A percentile compares a stretch with the other conserved stretches of the same genome.
Conservation (phyloP, 2,113 vertebrate genomes). For the Aldabrachelys gigantea region DNA sequence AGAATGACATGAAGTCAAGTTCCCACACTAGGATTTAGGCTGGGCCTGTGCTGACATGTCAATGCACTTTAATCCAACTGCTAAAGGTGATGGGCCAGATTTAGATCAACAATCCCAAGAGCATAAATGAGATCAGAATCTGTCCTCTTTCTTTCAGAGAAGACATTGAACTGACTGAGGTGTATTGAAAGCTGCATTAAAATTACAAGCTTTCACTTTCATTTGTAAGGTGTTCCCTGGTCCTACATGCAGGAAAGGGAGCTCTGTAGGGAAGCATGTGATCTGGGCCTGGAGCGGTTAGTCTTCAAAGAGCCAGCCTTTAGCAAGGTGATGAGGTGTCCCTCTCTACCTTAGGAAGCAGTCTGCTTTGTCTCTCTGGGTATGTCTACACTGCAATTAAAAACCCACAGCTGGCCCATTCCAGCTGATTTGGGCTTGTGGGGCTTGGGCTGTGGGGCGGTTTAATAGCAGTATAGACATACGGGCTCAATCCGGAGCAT, state of each 20-base stretch:
- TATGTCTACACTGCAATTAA: background rate
- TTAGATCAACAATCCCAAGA: background rate
- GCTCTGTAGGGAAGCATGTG: too few relatives aligned
- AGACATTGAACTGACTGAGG: background rate
- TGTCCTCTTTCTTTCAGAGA: background rate
- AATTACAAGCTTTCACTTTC: too few relatives aligned
- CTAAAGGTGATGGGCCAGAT: background rate
- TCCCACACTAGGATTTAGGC: rapidly evolving
- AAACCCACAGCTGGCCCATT: background rate
- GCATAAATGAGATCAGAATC: background rate
- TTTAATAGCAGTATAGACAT: background rate
- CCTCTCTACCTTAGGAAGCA: too few relatives aligned
- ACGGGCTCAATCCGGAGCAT: background rate
- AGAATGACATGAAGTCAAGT: rapidly evolving
- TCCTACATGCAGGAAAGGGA: too few relatives aligned
- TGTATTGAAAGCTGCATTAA: too few relatives aligned
- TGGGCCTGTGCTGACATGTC: background rate
- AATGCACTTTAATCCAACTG: background rate
- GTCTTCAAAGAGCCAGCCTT: too few relatives aligned
- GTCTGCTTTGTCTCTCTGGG: too few relatives aligned
- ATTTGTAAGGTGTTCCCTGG: too few relatives aligned
- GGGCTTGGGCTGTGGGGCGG: background rate
- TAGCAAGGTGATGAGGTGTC: too few relatives aligned
- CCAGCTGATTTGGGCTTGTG: background rate
- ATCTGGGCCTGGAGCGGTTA: too few relatives aligned